Percentiles rank a stretch among this genome's conserved stretches.
phyloP scores from a whole-genome alignment of 1,140 invertebrate genomes.

The Hycleus cichorii region DNA sequence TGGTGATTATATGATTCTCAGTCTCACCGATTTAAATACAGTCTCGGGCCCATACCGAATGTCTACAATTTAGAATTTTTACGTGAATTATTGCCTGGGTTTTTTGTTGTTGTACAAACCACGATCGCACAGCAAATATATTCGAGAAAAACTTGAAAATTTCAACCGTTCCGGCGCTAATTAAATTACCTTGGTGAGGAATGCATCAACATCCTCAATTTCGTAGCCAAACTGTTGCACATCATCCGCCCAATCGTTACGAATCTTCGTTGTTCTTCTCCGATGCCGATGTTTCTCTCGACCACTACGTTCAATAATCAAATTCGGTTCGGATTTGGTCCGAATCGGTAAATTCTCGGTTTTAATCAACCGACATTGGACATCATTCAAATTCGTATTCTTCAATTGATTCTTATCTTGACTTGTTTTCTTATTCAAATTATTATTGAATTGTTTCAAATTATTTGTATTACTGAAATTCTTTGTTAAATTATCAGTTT shows the following conservation, averaged over 20 bases:
- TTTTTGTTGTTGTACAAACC: constrained; percentile 55
- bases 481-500: constrained; percentile 16
- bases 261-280: constrained; percentile 23
- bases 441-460: constrained; percentile 8
- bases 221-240: constrained; percentile 61
- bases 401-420: constrained; percentile 17
- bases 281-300: constrained; percentile 21
- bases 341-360: background rate
- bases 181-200: constrained; percentile 56
- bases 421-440: constrained; percentile 17
- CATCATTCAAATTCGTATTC: constrained; percentile 20
- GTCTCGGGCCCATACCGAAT: too few relatives aligned
- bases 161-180: too few relatives aligned
- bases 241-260: constrained; percentile 39
- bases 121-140: background rate
- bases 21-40: too few relatives aligned
- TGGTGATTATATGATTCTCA: too few relatives aligned
- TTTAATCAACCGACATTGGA: background rate
- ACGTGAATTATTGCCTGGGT: constrained; percentile 38
- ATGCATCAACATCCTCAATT: constrained; percentile 64
- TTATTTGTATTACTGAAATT: background rate
- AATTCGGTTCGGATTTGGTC: constrained; percentile 35
- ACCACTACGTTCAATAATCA: constrained; percentile 19
- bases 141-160: too few relatives aligned
- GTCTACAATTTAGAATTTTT: too few relatives aligned